Percentiles rank a stretch among this genome's conserved stretches.
These are phyloP conservation scores for Astyanax mexicanus DNA, from an alignment of 2,797 vertebrate species.

Conservation along the genomic window DNA sequence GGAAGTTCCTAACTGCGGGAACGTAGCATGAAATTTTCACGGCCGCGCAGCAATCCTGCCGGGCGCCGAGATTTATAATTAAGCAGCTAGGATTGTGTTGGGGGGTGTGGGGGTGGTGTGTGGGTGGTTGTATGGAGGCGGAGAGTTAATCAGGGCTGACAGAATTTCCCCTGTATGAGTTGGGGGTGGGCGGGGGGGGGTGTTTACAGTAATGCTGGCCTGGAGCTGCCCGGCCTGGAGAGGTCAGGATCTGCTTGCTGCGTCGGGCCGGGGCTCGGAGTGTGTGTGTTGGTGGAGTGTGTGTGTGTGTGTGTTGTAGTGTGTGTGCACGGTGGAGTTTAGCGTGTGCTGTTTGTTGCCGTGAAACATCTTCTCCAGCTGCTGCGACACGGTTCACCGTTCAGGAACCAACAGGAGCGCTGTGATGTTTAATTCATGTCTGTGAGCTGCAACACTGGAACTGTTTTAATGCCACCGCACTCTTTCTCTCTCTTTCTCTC, in stretches of 20 bases:
- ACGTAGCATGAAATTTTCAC: slow-evolving; percentile 71
- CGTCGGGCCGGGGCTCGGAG: neutral
- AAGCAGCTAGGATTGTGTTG: slow-evolving; percentile 73
- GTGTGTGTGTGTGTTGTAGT: too few relatives aligned
- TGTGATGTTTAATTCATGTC: slow-evolving; percentile 73
- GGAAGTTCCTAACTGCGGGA: slow-evolving; percentile 51
- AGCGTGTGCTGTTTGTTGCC: neutral
- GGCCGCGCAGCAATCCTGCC: slow-evolving; percentile 61
- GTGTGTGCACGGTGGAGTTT: neutral
- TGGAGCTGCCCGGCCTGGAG: neutral
- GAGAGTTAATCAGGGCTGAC: slow-evolving; percentile 73
- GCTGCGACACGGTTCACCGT: neutral
- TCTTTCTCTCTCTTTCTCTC: slow-evolving; percentile 36
- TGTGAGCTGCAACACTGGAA: slow-evolving; percentile 74
- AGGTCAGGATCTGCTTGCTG: neutral
- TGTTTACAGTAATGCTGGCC: neutral
- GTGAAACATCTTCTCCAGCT: neutral
- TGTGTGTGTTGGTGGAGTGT: neutral
- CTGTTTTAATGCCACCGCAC: slow-evolving; percentile 69
- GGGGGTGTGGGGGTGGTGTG: slow-evolving; percentile 50
- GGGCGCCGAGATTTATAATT: slow-evolving; percentile 78
- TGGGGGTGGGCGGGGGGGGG: too few relatives aligned
- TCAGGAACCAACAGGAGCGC: neutral
- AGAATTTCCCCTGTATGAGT: slow-evolving; percentile 60
- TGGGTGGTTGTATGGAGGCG: slow-evolving; percentile 65